A percentile compares a stretch with the other conserved stretches of the same genome.
Conservation (phyloP, 1,140 invertebrate genomes). For the Eulimnadia texana region DNA sequence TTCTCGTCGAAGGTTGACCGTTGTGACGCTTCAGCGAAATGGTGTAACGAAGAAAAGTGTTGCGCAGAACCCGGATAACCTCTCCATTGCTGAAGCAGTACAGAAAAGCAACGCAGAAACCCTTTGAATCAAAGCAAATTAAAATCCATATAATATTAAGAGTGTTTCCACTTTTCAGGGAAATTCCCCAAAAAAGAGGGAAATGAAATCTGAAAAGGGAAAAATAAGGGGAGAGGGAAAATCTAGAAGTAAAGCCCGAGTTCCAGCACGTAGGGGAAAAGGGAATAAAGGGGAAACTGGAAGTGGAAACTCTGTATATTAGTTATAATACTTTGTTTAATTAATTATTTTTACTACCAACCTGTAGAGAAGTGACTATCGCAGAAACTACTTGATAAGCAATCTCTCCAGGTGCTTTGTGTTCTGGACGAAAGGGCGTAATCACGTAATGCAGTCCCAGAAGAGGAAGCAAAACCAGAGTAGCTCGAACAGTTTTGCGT, state of each 20-base stretch:
- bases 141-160: not conserved
- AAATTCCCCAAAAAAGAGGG: too few species aligned
- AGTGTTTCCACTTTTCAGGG: too few species aligned
- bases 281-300: too few species aligned
- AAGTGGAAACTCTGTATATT: not conserved
- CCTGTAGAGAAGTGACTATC: constrained; percentile 74
- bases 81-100: constrained; percentile 94
- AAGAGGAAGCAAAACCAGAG: constrained; percentile 39
- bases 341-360: constrained; percentile 33
- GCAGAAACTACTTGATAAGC: constrained; percentile 72
- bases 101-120: constrained; percentile 73
- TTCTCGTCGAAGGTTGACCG: too few species aligned
- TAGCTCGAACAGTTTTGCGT: constrained; percentile 34
- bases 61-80: constrained; percentile 34
- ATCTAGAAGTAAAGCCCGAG: too few species aligned
- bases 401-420: constrained; percentile 44
- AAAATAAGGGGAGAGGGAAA: too few species aligned
- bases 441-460: constrained; percentile 39
- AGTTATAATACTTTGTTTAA: not conserved
- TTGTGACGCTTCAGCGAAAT: too few species aligned
- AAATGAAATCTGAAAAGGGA: too few species aligned
- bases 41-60: too few species aligned
- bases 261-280: too few species aligned
- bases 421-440: constrained; percentile 35
- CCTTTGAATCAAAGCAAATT: constrained; percentile 40